Conservation (phyloP, 2,797 vertebrate species). For the Pterois miles region DNA sequence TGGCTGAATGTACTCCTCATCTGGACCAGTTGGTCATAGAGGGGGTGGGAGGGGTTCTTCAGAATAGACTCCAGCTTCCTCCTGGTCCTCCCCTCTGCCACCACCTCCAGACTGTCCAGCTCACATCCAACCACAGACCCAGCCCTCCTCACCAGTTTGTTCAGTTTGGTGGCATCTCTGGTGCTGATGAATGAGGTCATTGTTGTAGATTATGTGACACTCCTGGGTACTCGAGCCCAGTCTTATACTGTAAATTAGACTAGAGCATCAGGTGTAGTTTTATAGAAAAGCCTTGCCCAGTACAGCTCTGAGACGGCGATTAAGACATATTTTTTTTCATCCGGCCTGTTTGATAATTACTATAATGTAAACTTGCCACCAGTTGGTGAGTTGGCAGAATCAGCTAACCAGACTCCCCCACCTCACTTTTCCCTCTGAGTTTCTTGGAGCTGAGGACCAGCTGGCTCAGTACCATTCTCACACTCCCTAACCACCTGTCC, state of each 20-base stretch:
- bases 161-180: no score
- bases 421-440: constrained; percentile 28
- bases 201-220: neutral
- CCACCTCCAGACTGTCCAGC: no score
- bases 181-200: no score
- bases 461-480: constrained; percentile 41
- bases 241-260: neutral
- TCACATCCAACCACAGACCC: no score
- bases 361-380: constrained; percentile 34
- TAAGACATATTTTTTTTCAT: constrained; percentile 13
- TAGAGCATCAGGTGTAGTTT: neutral
- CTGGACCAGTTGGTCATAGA: no score
- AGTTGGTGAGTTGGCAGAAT: constrained; percentile 41
- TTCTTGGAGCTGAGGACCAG: constrained; percentile 31
- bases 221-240: neutral
- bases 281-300: neutral
- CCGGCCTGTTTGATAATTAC: constrained; percentile 28
- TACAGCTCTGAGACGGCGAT: constrained; percentile 2
- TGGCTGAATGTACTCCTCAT: no score
- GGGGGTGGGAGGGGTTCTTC: no score
- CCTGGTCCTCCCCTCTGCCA: no score
- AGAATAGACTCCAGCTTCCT: no score
- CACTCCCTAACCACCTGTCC: constrained; percentile 68
- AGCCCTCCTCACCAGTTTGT: no score
- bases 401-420: constrained; percentile 11